Evolutionary conservation across 2,113 vertebrate genomes (phyloP).

Genomic region (Notarius lentiginosus): DNA sequence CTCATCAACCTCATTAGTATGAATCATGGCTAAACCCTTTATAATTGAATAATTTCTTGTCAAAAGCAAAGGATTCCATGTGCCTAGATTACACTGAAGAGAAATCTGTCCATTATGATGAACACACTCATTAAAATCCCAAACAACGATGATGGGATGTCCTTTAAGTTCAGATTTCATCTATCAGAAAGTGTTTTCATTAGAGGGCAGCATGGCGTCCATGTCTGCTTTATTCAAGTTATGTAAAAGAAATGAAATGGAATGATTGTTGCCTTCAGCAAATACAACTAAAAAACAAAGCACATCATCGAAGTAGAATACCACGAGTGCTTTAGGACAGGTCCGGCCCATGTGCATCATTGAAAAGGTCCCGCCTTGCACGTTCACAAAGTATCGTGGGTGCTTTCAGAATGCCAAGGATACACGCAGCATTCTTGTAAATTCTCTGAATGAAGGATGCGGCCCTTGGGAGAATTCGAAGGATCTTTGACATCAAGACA

Average conservation of each 20-base stretch:
- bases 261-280: too few relatives aligned
- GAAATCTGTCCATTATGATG: not conserved
- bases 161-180: not conserved
- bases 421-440: too few relatives aligned
- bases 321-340: too few relatives aligned
- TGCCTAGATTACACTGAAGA: not conserved
- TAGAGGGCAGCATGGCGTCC: not conserved
- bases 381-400: too few relatives aligned
- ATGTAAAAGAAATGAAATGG: not conserved
- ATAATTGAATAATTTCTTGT: not conserved
- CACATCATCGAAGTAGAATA: too few relatives aligned
- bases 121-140: not conserved
- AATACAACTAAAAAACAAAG: too few relatives aligned
- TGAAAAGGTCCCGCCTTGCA: too few relatives aligned
- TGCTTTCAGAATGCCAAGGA: too few relatives aligned
- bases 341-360: too few relatives aligned
- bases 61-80: not conserved
- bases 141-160: not conserved
- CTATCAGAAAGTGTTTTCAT: not conserved
- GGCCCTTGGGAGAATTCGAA: too few relatives aligned
- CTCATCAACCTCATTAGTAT: not conserved
- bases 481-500: too few relatives aligned
- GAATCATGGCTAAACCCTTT: not conserved
- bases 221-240: not conserved
- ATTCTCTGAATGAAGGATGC: too few relatives aligned